These are phyloP conservation scores for Perca schrenkii DNA, from an alignment of 2,113 vertebrate species.

Conservation along the genomic window DNA sequence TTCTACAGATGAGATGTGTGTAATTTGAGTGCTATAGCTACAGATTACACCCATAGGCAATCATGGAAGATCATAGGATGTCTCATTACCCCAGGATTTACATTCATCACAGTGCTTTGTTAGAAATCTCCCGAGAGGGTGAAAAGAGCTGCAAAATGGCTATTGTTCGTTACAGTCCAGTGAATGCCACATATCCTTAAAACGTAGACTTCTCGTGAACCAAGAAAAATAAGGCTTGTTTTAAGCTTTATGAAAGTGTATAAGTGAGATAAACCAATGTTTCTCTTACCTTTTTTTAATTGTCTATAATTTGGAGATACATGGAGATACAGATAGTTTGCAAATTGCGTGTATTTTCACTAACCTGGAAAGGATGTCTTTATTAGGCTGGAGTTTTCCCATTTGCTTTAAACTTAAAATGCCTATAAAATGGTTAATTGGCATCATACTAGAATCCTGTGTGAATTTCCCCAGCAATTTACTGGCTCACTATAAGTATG, in stretches of 20 bases:
- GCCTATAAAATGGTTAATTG: background rate
- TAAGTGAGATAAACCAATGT: background rate
- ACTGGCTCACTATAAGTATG: background rate
- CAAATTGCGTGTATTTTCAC: background rate
- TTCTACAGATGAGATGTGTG: background rate
- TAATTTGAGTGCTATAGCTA: background rate
- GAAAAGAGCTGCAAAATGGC: background rate
- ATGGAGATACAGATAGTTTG: background rate
- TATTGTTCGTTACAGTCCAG: slow-evolving; percentile 1
- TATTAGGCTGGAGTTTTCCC: background rate
- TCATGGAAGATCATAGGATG: background rate
- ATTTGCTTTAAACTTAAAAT: background rate
- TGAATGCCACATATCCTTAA: background rate
- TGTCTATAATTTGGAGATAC: background rate
- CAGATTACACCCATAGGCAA: slow-evolving; percentile 19
- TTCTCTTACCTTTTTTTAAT: background rate
- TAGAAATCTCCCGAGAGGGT: background rate
- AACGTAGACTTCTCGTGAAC: background rate
- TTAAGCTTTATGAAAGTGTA: no score
- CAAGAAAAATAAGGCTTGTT: background rate
- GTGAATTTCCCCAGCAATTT: background rate
- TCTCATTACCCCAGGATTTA: slow-evolving; percentile 20
- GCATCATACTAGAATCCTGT: background rate
- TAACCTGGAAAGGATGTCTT: background rate
- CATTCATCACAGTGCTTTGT: slow-evolving; percentile 23